Base-by-base conservation (phyloP, 2,797 vertebrate species). In the Hyperoplus immaculatus region DNA sequence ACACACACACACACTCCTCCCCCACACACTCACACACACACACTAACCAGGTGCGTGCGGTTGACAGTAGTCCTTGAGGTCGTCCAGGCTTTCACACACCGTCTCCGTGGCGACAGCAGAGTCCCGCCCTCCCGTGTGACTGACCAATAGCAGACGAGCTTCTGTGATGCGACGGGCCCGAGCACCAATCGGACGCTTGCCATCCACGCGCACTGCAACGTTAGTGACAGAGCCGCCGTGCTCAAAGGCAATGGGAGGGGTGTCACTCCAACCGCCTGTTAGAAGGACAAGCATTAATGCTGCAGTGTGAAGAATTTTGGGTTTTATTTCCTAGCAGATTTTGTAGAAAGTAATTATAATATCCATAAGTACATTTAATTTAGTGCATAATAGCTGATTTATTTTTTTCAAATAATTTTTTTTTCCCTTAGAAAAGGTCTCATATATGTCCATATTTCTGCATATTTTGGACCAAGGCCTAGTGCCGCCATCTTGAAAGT, bases 231-330 rank as follows among this genome's bases (percentile, higher is more conserved):
- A 95, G 11, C 98, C 98, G 0, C 97, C 97, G 0, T 96, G 97
- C 88, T 99, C 98, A 0, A 98, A 99, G 1, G 97, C 96, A 47
- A 99, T 96, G 4, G 98, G 98, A 0, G 98, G 98, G 0, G 98
- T 99, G 91, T 99, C 98, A 0, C 97, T 98, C 97, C 98, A 99
- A 54, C 97, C 97, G 0, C 98, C 98, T 99, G 65, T 8, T 75
- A 69, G 66, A 72, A 8, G 47, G 5, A 56, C 0, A n/a, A 0
- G 7, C 11, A 15, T 38, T 38, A 38, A 38, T 58, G 15, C 16
- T 9, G 21, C 21, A 21, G 21, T 21, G 1, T 21, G 21, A 1
- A 21, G 21, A 21, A 21, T 21, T 21, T 21, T 21, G 2, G 21
- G 21, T 21, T 21, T 21, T 21, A 21, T 21, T 21, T 21, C 21